Evolutionary conservation across 2,888 invertebrate species (phyloP).

Genomic region (Crepidodera aurea): DNA sequence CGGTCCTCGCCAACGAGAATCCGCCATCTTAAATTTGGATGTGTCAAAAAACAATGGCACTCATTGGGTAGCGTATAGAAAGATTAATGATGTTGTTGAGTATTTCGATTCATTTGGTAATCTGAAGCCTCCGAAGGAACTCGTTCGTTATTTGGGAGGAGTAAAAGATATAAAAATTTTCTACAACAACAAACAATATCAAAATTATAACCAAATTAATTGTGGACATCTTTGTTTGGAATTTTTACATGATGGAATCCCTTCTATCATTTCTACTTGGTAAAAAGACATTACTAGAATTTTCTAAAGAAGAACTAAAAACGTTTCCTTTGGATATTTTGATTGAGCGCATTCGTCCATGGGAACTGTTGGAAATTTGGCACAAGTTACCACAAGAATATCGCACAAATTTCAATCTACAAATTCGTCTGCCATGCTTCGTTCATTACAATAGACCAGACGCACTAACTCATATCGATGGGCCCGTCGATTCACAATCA

Average conservation of each 20-base stretch:
- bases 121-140: constrained; percentile 34
- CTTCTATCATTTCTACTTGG: constrained; percentile 6
- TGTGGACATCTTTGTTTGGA: too few species aligned
- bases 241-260: too few species aligned
- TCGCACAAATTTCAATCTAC: too few species aligned
- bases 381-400: not conserved
- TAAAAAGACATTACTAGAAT: not conserved
- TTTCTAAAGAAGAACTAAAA: not conserved
- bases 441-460: too few species aligned
- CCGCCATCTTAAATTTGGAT: constrained; percentile 33
- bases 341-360: not conserved
- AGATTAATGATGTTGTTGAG: constrained; percentile 18
- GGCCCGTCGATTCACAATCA: too few species aligned
- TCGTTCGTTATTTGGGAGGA: constrained; percentile 35
- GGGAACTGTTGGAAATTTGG: not conserved
- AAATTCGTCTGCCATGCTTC: too few species aligned
- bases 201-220: too few species aligned
- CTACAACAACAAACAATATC: constrained; percentile 22
- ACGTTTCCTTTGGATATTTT: not conserved
- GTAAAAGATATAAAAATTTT: not conserved
- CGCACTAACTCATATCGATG: too few species aligned
- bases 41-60: constrained; percentile 9
- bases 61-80: too few species aligned
- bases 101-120: constrained; percentile 39
- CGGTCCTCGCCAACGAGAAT: constrained; percentile 15